Conservation (phyloP, 2,113 vertebrate genomes). For the Dascyllus trimaculatus region DNA sequence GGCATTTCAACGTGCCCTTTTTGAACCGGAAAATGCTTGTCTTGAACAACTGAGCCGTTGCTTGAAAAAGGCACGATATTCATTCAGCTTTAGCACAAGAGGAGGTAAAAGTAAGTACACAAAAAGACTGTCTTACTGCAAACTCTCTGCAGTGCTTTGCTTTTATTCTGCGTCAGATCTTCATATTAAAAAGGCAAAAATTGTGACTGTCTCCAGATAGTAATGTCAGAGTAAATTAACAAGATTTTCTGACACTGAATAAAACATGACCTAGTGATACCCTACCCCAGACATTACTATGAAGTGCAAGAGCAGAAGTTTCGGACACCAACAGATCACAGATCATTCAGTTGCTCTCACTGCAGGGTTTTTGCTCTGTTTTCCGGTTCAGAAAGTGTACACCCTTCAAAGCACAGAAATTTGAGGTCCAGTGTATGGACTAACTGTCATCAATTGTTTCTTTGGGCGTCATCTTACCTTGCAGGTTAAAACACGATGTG, state of each 20-base stretch:
- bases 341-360: constrained; percentile 19
- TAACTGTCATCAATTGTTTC: constrained; percentile 24
- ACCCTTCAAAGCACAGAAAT: constrained; percentile 23
- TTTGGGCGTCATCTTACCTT: constrained; percentile 78
- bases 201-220: not conserved
- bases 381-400: not conserved
- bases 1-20: constrained; percentile 64
- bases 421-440: not conserved
- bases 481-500: constrained; percentile 44
- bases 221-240: not conserved
- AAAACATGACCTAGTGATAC: constrained; percentile 31
- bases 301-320: constrained; percentile 56
- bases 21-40: not conserved
- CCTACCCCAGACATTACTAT: constrained; percentile 6
- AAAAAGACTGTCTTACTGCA: constrained; percentile 7
- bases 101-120: constrained; percentile 22
- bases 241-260: constrained; percentile 26
- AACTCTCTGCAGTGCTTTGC: not conserved
- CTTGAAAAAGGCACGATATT: constrained; percentile 11
- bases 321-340: constrained; percentile 42
- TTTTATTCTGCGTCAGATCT: not conserved
- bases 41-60: constrained; percentile 18
- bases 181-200: not conserved
- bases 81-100: not conserved
- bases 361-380: constrained; percentile 8